Evolutionary conservation across 2,113 vertebrate genomes (phyloP), one percentile per base, ranked within the genome.

Genomic region (Mustela nigripes): DNA sequence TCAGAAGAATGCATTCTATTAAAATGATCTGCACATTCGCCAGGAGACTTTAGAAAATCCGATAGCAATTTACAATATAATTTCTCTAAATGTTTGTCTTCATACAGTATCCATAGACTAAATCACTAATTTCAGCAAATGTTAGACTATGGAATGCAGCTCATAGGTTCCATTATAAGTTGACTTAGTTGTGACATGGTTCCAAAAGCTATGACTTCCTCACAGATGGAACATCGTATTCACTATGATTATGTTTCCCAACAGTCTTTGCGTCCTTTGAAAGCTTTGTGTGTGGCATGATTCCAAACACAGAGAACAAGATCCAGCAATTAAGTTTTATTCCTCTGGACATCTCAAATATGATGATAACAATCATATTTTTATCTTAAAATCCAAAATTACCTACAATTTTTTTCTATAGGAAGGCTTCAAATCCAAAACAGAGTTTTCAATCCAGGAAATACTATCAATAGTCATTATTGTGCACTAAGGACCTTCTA

Each of bases 121-220:
- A 39, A 92, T 87, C 56, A 89, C 48, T 76, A 74, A 89, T 83
- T 78, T 95, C 28, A 92, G 31, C 60, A 79, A 81, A 53, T 74
- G 26, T 89, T 97, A 73, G 63, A 81, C 50, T 92, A 19, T 36
- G 16, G 28, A 93, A 76, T 6, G 0, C 15, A 67, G 19, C 62
- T 90, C 76, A 90, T 9, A 76, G 33, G 48, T 85, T 91, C 39
- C 14, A 26, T 86, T 83, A 21, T 4, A 81, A 26, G 19, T 12
- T 62, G 50, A 89, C 56, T 89, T 73, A 58, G 45, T 91, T 85
- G 69, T 26, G 82, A 62, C 62, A 86, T 58, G 31, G 31, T 5
- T 79, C 76, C 15, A 76, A 19, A 21, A 84, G 28, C 15, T 84
- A 1, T n/a, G n/a, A 87, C 33, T 36, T 26, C 28, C 3, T 63